Percentiles rank a stretch among this genome's conserved stretches.
Conservation (phyloP, 2,797 vertebrate genomes). For the Chelidonichthys spinosus region DNA sequence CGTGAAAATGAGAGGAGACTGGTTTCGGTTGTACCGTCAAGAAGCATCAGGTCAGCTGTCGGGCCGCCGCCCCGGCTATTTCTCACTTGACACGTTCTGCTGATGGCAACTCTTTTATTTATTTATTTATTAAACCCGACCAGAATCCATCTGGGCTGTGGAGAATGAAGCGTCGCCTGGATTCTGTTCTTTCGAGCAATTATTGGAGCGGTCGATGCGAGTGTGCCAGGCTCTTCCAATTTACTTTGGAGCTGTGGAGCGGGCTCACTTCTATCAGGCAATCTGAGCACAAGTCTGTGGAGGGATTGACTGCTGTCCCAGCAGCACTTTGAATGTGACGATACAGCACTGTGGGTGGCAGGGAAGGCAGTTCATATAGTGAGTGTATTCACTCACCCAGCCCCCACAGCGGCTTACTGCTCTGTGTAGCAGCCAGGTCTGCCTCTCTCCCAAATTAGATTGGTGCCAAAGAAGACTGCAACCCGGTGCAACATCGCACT, state of each 20-base stretch:
- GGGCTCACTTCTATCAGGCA: conserved; percentile 21
- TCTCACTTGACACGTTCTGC: conserved; percentile 44
- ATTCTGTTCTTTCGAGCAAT: conserved; percentile 8
- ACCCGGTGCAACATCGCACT: conserved; percentile 70
- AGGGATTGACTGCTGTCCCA: conserved; percentile 38
- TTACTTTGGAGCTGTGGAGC: neutral
- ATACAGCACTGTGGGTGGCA: conserved; percentile 37
- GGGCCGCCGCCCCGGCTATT: conserved; percentile 17
- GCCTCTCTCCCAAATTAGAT: conserved; percentile 75
- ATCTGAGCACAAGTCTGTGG: conserved; percentile 13
- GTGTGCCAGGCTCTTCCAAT: conserved; percentile 11
- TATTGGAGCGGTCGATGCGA: conserved; percentile 20
- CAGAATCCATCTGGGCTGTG: conserved; percentile 1
- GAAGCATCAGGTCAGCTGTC: conserved; percentile 66
- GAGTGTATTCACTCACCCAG: conserved; percentile 23
- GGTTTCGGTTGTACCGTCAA: conserved; percentile 39
- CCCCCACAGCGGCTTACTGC: conserved; percentile 32
- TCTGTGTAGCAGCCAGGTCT: conserved; percentile 56
- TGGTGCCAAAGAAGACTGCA: conserved; percentile 72
- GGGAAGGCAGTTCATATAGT: conserved; percentile 31
- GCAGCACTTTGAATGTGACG: conserved; percentile 35
- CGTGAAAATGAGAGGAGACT: conserved; percentile 67
- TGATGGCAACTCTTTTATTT: conserved; percentile 40
- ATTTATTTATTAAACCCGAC: conserved; percentile 11
- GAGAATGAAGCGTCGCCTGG: neutral